These are phyloP conservation scores for Acipenser oxyrinchus DNA, from an alignment of 2,797 vertebrate species.

Conservation along the genomic window DNA sequence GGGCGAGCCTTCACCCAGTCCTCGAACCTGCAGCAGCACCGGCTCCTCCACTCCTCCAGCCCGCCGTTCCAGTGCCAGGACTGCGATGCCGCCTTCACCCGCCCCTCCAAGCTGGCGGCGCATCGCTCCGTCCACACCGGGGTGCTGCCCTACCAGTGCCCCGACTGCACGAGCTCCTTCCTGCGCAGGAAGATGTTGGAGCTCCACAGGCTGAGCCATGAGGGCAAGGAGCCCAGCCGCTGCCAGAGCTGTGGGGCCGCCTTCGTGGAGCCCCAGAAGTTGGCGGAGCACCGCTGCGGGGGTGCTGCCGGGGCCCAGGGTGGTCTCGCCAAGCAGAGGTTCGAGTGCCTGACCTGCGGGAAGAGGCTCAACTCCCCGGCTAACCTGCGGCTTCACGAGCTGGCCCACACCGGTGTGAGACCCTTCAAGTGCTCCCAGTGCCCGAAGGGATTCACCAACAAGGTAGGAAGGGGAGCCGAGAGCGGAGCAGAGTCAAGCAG, in stretches of 20 bases:
- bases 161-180: slow-evolving; percentile 59
- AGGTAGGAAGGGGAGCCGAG: background rate
- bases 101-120: slow-evolving; percentile 56
- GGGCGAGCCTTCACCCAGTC: slow-evolving; percentile 79
- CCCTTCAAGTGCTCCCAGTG: slow-evolving; percentile 23
- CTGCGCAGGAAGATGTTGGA: slow-evolving; percentile 55
- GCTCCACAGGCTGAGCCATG: slow-evolving; percentile 40
- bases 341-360: slow-evolving; percentile 63
- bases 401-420: slow-evolving; percentile 40
- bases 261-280: background rate
- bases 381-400: slow-evolving; percentile 64
- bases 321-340: slow-evolving; percentile 17
- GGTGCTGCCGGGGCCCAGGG: background rate
- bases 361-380: slow-evolving; percentile 69
- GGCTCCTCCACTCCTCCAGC: slow-evolving; percentile 60
- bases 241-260: no score
- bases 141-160: slow-evolving; percentile 64
- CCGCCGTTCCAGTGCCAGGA: slow-evolving; percentile 52
- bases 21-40: slow-evolving; percentile 83
- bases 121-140: slow-evolving; percentile 61
- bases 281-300: slow-evolving; percentile 15
- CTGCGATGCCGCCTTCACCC: slow-evolving; percentile 61
- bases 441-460: slow-evolving; percentile 17
- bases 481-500: no score
- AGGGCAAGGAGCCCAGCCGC: background rate